phyloP scores from a whole-genome alignment of 2,113 vertebrate genomes.

The Peromyscus polionotus region DNA sequence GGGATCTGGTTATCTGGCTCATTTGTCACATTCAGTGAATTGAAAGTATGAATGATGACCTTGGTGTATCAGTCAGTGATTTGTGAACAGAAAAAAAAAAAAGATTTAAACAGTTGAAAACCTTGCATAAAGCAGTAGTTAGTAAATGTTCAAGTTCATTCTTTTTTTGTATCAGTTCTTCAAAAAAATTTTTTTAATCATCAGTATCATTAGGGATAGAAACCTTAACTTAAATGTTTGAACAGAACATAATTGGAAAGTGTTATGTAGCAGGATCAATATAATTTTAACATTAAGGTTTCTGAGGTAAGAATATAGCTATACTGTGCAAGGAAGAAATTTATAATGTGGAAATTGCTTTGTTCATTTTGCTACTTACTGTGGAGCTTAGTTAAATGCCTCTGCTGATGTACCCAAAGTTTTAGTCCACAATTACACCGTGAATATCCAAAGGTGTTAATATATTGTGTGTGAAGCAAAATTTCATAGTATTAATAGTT shows the following conservation, averaged over 20 bases:
- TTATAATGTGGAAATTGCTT: neutral
- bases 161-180: constrained; percentile 52
- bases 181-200: neutral
- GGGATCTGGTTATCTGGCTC: neutral
- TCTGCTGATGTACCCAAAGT: neutral
- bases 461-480: constrained; percentile 20
- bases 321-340: neutral
- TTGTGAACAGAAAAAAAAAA: neutral
- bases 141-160: neutral
- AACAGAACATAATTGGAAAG: constrained; percentile 57
- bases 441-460: neutral
- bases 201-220: constrained; percentile 36
- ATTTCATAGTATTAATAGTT: neutral
- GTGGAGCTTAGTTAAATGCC: neutral
- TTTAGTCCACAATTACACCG: neutral
- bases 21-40: neutral
- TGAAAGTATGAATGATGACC: neutral
- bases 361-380: neutral
- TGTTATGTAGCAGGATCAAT: neutral
- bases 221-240: constrained; percentile 53
- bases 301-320: neutral
- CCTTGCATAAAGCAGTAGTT: neutral
- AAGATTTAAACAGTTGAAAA: neutral
- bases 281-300: neutral
- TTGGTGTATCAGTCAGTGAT: neutral